Percentiles rank a stretch among this genome's conserved stretches.
Conservation (phyloP, 2,797 vertebrate species). For the Peromyscus nudipes region DNA sequence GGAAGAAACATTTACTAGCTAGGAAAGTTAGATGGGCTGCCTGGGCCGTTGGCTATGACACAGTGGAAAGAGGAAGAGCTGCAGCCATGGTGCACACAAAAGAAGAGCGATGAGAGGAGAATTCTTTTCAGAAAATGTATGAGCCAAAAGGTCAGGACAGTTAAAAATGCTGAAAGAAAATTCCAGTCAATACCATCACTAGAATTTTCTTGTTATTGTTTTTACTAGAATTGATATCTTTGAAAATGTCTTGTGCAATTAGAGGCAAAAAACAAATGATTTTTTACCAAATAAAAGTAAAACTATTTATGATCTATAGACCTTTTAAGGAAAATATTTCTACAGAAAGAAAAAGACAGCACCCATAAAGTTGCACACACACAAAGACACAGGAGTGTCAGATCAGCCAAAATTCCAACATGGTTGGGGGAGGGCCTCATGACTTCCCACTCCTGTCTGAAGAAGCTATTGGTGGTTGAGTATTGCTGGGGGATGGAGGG, state of each 20-base stretch:
- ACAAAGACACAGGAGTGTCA: neutral
- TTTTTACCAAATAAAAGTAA: neutral
- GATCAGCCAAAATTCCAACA: neutral
- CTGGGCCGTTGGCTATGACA: neutral
- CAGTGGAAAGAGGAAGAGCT: neutral
- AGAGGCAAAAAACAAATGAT: neutral
- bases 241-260: constrained; percentile 1
- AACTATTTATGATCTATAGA: neutral
- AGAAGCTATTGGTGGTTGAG: neutral
- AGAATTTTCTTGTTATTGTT: neutral
- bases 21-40: neutral
- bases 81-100: neutral
- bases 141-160: neutral
- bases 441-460: neutral
- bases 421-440: constrained; percentile 43
- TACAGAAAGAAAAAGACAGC: neutral
- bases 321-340: neutral
- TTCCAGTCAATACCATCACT: neutral
- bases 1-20: neutral
- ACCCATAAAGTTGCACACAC: too few relatives aligned
- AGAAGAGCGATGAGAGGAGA: neutral
- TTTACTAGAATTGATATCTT: neutral
- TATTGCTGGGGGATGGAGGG: neutral
- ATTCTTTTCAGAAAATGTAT: neutral
- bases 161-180: neutral